Evolutionary conservation across 2,888 invertebrate species (phyloP), one percentile per base, ranked within the genome.

Genomic region (Plagodis pulveraria): DNA sequence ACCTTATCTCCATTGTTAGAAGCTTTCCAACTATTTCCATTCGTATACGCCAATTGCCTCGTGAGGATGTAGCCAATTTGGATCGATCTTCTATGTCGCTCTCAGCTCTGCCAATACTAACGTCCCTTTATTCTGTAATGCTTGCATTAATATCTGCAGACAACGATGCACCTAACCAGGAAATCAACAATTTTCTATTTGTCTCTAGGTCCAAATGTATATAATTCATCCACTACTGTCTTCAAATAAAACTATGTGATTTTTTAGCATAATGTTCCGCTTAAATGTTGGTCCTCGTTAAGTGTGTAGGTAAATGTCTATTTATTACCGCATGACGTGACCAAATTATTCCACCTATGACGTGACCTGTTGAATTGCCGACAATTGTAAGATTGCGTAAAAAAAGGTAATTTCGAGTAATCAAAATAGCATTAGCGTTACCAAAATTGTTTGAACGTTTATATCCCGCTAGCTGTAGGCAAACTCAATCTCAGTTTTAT

Each of bases 361-460:
- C 83, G 84, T 86, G 83, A 83, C 78, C 70, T 63, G 66, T 65
- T 49, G 67, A 73, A 74, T 74, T 77, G 69, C 75, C 69, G 67
- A 73, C 75, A 72, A 73, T 73, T 51, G 61, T 73, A 63, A 68
- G 58, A 62, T 74, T 79, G 76, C 71, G 77, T 80, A 85, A 86
- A 84, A 22, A 84, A 82, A 83, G 76, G 71, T 67, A 86, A 87
- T 86, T 86, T 84, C 77, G 76, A 75, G 80, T 84, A 89, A 91
- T 91, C 89, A 90, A 90, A 90, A 85, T 67, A 67, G 77, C 89
- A 91, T 91, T 91, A 91, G 88, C 72, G 68, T 73, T 72, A 74
- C 73, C 54, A 51, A 74, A 78, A 77, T 81, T 78, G 77, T 80
- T 76, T 72, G 71, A 78, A 73, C 73, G 76, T 68, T 74, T 77